Percentiles rank a stretch among this genome's conserved stretches.
Conservation (phyloP, 1,140 invertebrate species). For the Drosophila grimshawi region DNA sequence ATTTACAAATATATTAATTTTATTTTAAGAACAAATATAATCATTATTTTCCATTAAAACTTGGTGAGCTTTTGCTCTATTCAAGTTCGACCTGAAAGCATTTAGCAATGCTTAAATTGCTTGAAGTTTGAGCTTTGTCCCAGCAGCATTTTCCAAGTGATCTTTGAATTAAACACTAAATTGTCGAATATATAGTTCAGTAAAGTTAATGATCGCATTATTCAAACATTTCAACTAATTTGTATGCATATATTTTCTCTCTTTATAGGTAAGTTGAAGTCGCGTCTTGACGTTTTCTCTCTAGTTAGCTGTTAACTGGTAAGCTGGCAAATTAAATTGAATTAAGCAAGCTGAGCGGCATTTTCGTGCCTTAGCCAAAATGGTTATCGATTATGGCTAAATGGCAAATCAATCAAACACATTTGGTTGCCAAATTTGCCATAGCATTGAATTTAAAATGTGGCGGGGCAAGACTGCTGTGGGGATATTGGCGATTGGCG, state of each 20-base stretch:
- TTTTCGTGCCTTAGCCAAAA: conserved; percentile 1
- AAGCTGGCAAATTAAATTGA: conserved; percentile 18
- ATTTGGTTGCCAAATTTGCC: background rate
- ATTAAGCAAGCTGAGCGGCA: background rate
- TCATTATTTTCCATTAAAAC: too few species aligned
- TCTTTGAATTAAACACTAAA: too few species aligned
- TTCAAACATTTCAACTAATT: conserved; percentile 5
- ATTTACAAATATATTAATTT: too few species aligned
- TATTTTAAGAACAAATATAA: too few species aligned
- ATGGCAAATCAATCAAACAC: conserved; percentile 21
- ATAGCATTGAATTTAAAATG: conserved; percentile 11
- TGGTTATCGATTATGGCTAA: conserved; percentile 13
- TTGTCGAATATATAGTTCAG: too few species aligned
- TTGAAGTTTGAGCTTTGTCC: too few species aligned
- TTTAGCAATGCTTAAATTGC: too few species aligned
- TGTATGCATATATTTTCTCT: conserved; percentile 19
- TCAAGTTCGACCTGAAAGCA: too few species aligned
- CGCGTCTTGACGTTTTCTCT: background rate
- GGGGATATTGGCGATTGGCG: background rate
- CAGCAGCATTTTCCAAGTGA: too few species aligned
- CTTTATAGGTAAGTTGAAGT: conserved; percentile 61
- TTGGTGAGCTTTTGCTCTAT: too few species aligned
- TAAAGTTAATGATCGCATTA: too few species aligned
- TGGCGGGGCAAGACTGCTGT: conserved; percentile 8
- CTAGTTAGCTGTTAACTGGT: background rate